A percentile compares a stretch with the other conserved stretches of the same genome.
phyloP scores from a whole-genome alignment of 2,113 vertebrate genomes.

The Anoplopoma fimbria region DNA sequence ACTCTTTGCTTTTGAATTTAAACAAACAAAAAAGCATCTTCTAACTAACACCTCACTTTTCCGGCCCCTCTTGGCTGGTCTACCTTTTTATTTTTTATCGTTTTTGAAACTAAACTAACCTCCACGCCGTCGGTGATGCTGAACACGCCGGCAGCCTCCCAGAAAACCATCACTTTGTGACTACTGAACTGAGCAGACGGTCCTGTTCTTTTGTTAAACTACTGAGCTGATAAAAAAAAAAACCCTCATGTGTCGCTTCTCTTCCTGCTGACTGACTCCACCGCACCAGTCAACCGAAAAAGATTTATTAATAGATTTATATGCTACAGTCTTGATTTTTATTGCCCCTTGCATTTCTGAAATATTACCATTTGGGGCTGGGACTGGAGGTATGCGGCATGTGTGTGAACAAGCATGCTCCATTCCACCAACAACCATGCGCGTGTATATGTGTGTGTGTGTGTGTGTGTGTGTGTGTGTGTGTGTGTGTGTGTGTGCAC shows the following conservation, averaged over 20 bases:
- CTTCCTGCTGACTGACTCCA: conserved; percentile 49
- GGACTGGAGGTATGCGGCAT: conserved; percentile 74
- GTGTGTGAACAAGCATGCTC: conserved; percentile 69
- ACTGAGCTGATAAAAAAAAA: conserved; percentile 81
- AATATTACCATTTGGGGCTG: conserved; percentile 71
- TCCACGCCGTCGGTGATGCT: conserved; percentile 51
- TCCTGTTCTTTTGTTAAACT: conserved; percentile 70
- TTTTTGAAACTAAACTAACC: conserved; percentile 65
- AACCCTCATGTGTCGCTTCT: conserved; percentile 49
- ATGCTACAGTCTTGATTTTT: conserved; percentile 66
- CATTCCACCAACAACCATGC: conserved; percentile 61
- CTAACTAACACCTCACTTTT: conserved; percentile 72
- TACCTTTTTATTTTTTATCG: conserved; percentile 11
- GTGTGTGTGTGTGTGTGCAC: conserved; percentile 68
- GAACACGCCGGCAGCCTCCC: conserved; percentile 52
- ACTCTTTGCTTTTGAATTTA: conserved; percentile 59
- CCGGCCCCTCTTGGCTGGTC: conserved; percentile 44
- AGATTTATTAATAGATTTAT: conserved; percentile 73
- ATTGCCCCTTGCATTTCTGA: conserved; percentile 75
- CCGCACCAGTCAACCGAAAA: conserved; percentile 61
- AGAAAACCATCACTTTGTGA: conserved; percentile 66
- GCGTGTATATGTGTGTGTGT: conserved; percentile 55
- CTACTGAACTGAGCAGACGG: conserved; percentile 80
- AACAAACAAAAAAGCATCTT: conserved; percentile 44
- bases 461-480: conserved; percentile 61